Evolutionary conservation across 1,140 invertebrate species (phyloP), one percentile per base, ranked within the genome.

Genomic region (Popillia japonica): DNA sequence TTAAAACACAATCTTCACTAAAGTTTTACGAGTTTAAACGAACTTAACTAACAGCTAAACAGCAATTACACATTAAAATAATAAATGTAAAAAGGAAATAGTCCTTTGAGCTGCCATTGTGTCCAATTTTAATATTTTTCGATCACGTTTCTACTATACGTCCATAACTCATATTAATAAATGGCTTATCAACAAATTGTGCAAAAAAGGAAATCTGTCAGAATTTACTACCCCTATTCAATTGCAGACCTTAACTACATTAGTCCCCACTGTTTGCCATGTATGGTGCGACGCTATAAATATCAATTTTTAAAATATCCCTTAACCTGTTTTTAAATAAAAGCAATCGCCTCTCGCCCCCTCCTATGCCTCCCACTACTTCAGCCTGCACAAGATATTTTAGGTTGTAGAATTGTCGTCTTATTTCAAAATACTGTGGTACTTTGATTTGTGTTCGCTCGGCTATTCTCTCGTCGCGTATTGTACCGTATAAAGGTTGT

Each of bases 401-500:
- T 22, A 68, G 61, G 27, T 68, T 34, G 27, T 34, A 68, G 20
- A 68, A 22, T 68, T 22, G 61, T 22, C 20, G 27, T 23, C 61
- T 68, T 68, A 68, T 68, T 68, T 68, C 61, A 27, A 68, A 68
- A 27, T 34, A 68, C 61, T 68, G 22, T 2, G 27, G 27, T 34
- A 68, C 22, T 68, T 34, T 68, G 61, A 68, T 68, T 68, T 68
- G 61, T 68, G 61, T 68, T 68, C 22, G 61, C 27, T 27, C 7
- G 61, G 22, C 22, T 68, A 20, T 34, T 68, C 27, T 68, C 6
- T 48, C 1, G 3, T 7, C 27, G 27, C n/a, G 10, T 48, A 2
- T 48, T 48, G 44, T 17, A 34, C 27, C 27, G 4, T 34, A 4
- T 34, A 68, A 6, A 55, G 48, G 3, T 55, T 55, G 48, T 20